These are phyloP conservation scores for Rhyacophila brunnea DNA, from an alignment of 1,140 invertebrate species.

Conservation along the genomic window DNA sequence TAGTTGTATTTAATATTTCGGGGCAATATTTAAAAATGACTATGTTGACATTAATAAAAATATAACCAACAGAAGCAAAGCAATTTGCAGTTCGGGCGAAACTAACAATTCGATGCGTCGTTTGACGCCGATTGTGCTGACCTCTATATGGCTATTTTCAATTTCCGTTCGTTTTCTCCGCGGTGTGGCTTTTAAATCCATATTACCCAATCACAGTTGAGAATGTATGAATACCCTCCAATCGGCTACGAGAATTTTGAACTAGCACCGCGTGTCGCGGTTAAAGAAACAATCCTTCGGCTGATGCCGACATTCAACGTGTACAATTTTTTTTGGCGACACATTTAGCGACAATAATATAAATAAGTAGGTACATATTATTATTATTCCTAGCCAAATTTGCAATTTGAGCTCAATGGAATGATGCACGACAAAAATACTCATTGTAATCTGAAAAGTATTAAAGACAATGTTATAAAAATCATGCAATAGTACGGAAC, in stretches of 20 bases:
- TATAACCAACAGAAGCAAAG: constrained; percentile 14
- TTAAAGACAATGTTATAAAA: no score
- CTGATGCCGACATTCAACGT: background rate
- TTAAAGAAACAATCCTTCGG: background rate
- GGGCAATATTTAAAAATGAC: constrained; percentile 9
- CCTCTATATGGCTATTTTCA: constrained; percentile 16
- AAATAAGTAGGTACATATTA: no score
- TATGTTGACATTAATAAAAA: constrained; percentile 9
- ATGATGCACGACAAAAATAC: no score
- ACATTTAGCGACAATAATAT: constrained; percentile 2
- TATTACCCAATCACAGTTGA: constrained; percentile 4
- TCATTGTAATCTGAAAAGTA: no score
- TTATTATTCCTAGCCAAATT: no score
- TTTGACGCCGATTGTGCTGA: constrained; percentile 19
- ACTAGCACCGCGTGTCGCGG: no score
- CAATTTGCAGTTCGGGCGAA: constrained; percentile 3
- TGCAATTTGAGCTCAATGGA: no score
- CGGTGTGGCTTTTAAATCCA: background rate
- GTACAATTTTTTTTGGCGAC: constrained; percentile 11
- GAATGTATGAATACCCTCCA: background rate
- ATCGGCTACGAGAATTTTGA: background rate
- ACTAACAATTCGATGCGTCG: constrained; percentile 17
- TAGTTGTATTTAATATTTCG: constrained; percentile 9
- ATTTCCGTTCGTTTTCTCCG: constrained; percentile 5
- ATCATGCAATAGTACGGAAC: no score